phyloP scores from a whole-genome alignment of 1,140 invertebrate species.

The Melanaphis sacchari region DNA sequence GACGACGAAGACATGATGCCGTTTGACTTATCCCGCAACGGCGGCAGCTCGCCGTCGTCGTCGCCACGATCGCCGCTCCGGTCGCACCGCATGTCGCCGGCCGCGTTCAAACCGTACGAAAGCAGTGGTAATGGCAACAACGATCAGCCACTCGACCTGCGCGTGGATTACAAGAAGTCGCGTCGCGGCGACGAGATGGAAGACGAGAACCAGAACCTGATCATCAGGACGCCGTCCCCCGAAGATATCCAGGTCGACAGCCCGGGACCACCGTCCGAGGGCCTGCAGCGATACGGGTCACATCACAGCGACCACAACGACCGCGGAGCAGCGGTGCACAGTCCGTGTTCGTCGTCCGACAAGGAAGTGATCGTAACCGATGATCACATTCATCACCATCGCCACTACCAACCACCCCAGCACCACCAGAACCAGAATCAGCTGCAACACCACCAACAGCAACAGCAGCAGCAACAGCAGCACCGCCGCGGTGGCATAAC shows the following conservation, averaged over 20 bases:
- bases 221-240: conserved; percentile 68
- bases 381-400: conserved; percentile 52
- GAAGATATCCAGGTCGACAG: conserved; percentile 60
- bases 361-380: conserved; percentile 45
- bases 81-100: conserved; percentile 64
- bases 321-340: background rate
- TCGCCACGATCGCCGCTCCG: conserved; percentile 60
- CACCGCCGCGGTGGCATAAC: background rate
- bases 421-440: background rate
- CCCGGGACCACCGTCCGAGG: conserved; percentile 23
- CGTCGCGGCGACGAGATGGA: conserved; percentile 65
- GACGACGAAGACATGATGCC: conserved; percentile 30
- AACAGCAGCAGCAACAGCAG: background rate
- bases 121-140: conserved; percentile 65
- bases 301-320: conserved; percentile 14
- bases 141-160: conserved; percentile 82
- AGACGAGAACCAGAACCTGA: conserved; percentile 79
- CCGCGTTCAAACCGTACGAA: conserved; percentile 64
- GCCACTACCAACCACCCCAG: background rate
- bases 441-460: background rate
- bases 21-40: conserved; percentile 19
- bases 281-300: conserved; percentile 35
- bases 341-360: conserved; percentile 47
- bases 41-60: conserved; percentile 58
- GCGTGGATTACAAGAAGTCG: conserved; percentile 79